Conservation (phyloP, 2,113 vertebrate genomes). For the Odobenus rosmarus region DNA sequence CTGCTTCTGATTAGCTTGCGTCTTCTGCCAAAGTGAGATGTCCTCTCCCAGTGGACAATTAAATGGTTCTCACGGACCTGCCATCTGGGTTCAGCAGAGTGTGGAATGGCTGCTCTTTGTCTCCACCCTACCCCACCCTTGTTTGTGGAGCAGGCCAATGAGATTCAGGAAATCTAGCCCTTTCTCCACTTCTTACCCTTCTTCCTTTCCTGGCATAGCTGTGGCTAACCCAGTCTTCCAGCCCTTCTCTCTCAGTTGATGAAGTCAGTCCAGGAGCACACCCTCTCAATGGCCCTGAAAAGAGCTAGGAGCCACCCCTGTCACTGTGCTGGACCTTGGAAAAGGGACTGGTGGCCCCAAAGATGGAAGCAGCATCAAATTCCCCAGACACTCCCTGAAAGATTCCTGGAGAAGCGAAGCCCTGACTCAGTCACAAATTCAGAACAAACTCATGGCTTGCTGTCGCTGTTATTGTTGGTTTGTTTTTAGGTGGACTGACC, state of each 20-base stretch:
- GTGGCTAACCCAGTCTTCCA: neutral
- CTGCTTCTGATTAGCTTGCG: slow-evolving; percentile 68
- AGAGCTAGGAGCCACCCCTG: neutral
- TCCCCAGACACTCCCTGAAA: neutral
- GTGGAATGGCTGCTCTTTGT: neutral
- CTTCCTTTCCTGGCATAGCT: neutral
- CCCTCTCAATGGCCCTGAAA: neutral
- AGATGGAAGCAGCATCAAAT: neutral
- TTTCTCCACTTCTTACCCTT: neutral
- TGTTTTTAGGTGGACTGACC: neutral
- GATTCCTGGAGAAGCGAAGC: neutral
- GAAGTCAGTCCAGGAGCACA: neutral
- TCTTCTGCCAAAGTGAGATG: slow-evolving; percentile 63
- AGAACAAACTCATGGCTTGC: neutral
- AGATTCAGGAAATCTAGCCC: neutral
- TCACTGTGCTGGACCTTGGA: neutral
- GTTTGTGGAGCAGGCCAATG: neutral
- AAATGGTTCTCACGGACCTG: slow-evolving; percentile 61
- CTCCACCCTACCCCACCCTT: neutral
- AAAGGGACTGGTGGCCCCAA: neutral
- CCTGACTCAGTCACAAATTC: neutral
- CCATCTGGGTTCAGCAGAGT: slow-evolving; percentile 60
- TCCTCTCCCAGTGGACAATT: slow-evolving; percentile 60
- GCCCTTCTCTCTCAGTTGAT: neutral
- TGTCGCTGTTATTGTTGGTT: neutral